phyloP scores from a whole-genome alignment of 2,113 vertebrate species.

The Geothlypis trichas region DNA sequence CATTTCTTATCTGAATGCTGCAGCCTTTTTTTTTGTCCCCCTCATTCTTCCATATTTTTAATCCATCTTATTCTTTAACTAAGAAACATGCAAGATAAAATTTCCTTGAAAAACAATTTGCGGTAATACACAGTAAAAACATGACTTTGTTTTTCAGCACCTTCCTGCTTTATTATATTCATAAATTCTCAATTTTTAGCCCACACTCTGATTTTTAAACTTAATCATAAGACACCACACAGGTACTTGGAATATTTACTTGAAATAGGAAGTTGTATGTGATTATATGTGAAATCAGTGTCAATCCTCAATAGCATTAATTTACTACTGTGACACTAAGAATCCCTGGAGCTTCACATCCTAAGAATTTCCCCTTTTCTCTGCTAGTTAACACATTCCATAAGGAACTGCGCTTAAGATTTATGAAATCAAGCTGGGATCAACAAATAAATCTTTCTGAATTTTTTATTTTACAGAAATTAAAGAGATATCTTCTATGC shows the following conservation, averaged over 20 bases:
- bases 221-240: background rate
- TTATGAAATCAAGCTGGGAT: background rate
- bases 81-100: background rate
- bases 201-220: background rate
- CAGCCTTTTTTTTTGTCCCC: background rate
- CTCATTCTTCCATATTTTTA: background rate
- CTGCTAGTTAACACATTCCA: conserved; percentile 17
- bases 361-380: conserved; percentile 17
- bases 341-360: background rate
- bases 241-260: background rate
- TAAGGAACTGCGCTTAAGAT: background rate
- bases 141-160: background rate
- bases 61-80: background rate
- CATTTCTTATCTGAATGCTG: background rate
- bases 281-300: conserved; percentile 16
- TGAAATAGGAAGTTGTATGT: conserved; percentile 9
- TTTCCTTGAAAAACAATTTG: background rate
- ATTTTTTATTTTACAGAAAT: background rate
- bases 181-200: background rate
- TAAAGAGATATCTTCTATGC: background rate
- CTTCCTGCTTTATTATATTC: background rate
- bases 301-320: conserved; percentile 42
- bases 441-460: background rate
- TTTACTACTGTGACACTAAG: conserved; percentile 49
- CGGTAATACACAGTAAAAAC: background rate